These are phyloP conservation scores for Gymnosoma rotundatum DNA, from an alignment of 2,888 invertebrate genomes.

Conservation along the genomic window DNA sequence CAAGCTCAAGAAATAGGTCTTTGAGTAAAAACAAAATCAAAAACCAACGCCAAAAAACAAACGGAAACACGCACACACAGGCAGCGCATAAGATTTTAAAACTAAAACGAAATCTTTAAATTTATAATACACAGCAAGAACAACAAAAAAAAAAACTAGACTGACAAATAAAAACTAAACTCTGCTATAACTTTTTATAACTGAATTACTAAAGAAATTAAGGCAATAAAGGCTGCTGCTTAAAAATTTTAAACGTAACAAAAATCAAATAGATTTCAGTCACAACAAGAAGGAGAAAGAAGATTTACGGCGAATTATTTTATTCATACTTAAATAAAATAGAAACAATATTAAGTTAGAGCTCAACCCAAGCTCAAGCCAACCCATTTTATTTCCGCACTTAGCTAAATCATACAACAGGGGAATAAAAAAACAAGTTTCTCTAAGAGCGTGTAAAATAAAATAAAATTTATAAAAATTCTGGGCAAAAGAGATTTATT, in stretches of 20 bases:
- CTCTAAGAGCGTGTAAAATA: conserved; percentile 34
- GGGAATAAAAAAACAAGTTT: conserved; percentile 30
- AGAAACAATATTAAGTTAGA: conserved; percentile 9
- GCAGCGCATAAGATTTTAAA: conserved; percentile 29
- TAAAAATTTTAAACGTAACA: conserved; percentile 7
- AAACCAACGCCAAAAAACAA: conserved; percentile 55
- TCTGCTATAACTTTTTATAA: conserved; percentile 52
- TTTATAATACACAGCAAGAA: neutral
- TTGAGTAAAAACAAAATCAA: conserved; percentile 38
- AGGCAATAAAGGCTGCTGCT: conserved; percentile 39
- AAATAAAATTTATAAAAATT: conserved; percentile 5
- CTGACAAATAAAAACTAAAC: conserved; percentile 51
- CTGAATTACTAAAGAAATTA: conserved; percentile 43
- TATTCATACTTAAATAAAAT: conserved; percentile 17
- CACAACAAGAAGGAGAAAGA: conserved; percentile 23
- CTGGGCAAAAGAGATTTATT: conserved; percentile 44
- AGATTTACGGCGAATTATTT: conserved; percentile 54
- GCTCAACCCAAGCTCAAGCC: conserved; percentile 49
- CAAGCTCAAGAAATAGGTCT: conserved; percentile 40
- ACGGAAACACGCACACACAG: conserved; percentile 59
- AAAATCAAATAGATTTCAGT: conserved; percentile 9
- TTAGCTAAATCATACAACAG: conserved; percentile 47
- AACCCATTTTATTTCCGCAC: conserved; percentile 47
- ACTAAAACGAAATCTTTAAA: neutral
- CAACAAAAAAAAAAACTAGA: conserved; percentile 36